A percentile compares a stretch with the other conserved stretches of the same genome.
Conservation (phyloP, 1,140 invertebrate species). For the Argopecten irradians region DNA sequence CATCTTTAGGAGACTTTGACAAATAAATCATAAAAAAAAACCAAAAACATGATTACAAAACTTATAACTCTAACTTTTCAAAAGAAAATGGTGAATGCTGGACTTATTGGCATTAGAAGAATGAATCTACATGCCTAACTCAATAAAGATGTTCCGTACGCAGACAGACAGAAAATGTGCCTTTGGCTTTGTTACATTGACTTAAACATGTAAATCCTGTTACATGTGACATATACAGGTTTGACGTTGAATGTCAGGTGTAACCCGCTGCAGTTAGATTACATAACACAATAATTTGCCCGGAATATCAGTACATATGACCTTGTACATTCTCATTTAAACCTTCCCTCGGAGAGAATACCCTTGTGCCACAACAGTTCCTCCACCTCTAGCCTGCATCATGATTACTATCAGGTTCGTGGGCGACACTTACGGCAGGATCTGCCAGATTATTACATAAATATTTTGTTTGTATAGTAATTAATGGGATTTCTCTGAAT, state of each 20-base stretch:
- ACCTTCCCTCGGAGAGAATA: no score
- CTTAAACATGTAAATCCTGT: background rate
- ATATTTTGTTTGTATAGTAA: background rate
- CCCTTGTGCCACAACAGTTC: background rate
- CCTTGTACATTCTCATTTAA: background rate
- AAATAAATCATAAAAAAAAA: no score
- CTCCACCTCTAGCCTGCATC: background rate
- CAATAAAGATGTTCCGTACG: background rate
- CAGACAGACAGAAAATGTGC: background rate
- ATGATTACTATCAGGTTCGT: background rate
- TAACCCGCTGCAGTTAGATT: background rate
- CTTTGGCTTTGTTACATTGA: background rate
- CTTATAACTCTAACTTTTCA: no score
- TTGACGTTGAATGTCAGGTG: background rate
- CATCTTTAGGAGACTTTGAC: no score
- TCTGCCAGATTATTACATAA: background rate
- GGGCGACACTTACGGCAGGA: background rate
- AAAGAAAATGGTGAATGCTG: no score
- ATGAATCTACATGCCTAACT: background rate
- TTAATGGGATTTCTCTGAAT: background rate
- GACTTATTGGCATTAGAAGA: no score
- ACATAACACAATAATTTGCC: background rate
- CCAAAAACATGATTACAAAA: no score
- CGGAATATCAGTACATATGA: background rate
- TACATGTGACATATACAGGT: background rate